These are phyloP conservation scores for Paracentrotus lividus DNA, from an alignment of 53 echinoderm and acorn worm species.

Conservation along the genomic window DNA sequence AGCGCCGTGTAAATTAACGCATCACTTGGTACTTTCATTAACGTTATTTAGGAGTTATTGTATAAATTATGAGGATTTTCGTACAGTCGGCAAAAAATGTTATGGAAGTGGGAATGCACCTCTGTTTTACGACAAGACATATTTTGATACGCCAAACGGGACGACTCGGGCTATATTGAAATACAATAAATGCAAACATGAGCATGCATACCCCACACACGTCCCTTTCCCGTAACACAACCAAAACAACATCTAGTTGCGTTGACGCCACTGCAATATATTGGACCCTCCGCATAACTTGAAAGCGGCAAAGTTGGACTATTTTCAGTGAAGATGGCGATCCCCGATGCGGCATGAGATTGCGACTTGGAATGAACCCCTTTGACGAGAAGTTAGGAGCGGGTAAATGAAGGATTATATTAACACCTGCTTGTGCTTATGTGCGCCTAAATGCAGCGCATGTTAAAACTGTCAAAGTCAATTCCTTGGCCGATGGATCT, in stretches of 20 bases:
- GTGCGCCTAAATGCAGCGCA: constrained; percentile 13
- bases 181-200: constrained; percentile 2
- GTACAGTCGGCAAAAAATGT: too few species aligned
- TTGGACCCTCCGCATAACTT: too few species aligned
- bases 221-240: neutral
- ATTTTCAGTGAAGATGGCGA: neutral
- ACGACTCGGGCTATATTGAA: neutral
- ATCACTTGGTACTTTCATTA: neutral
- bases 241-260: neutral
- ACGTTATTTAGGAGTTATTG: neutral
- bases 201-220: neutral
- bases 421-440: constrained; percentile 46
- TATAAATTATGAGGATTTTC: neutral
- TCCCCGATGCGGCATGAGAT: neutral
- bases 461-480: constrained; percentile 42
- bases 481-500: neutral
- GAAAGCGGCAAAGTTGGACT: neutral
- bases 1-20: neutral
- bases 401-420: constrained; percentile 50
- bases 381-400: neutral
- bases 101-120: neutral
- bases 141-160: neutral
- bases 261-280: neutral
- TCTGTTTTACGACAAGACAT: neutral
- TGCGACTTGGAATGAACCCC: neutral